Base-by-base conservation (phyloP, 2,797 vertebrate species). In the Ficedula albicollis region DNA sequence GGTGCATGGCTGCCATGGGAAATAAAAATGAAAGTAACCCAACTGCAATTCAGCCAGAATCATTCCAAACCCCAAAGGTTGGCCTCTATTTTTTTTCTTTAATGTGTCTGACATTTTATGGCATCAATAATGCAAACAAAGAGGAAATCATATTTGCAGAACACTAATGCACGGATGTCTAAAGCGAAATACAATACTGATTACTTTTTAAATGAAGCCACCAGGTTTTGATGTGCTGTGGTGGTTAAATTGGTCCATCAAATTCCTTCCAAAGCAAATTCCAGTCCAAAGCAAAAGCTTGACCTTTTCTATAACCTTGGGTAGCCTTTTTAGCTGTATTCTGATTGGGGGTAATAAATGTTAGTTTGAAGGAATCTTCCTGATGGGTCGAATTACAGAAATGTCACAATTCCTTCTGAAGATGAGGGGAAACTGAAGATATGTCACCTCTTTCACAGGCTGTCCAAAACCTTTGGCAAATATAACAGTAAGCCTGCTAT, bases 51-150 rank as follows among this genome's bases (percentile, higher is more conserved):
- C 86, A 93, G 94, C 67, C 90, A 92, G 84, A 97, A 94, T 93
- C 76, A 89, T 84, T 95, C 83, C 85, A 95, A 97, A 94, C 92
- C 84, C 85, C 90, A 93, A 93, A 95, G 95, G 89, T 54, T 96
- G 93, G 90, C 52, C 91, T 94, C 81, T 77, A 92, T 89, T 92
- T 92, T 84, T 86, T 79, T 79, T 73, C 69, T 96, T 95, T 95
- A 94, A 97, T 96, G 95, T 94, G 83, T 95, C 96, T 97, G 93
- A 96, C 95, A 96, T 97, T 97, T 97, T 96, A 95, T 92, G 95
- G 96, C 97, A 97, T 96, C 95, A 97, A 96, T 97, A 97, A 97
- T 95, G 84, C 90, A 95, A 97, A 93, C 95, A 96, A 94, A 93
- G 86, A 90, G 87, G 91, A 95, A 95, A 94, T 91, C 73, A 94